Conservation (phyloP, 2,113 vertebrate genomes). For the Polypterus senegalus region DNA sequence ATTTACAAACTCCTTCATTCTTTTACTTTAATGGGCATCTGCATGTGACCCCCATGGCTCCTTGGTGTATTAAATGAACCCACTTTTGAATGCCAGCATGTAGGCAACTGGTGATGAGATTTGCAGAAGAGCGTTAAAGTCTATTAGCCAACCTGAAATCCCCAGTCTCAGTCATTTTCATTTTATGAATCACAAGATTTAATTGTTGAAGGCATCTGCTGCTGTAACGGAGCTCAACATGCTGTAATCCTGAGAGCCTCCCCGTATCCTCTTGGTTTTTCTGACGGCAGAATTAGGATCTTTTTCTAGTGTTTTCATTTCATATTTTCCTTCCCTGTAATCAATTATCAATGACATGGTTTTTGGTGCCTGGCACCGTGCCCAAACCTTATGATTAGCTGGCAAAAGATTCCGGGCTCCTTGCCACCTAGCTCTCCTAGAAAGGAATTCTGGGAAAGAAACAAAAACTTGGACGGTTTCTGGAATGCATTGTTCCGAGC, state of each 20-base stretch:
- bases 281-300: background rate
- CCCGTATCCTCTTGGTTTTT: background rate
- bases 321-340: constrained; percentile 16
- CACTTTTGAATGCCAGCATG: background rate
- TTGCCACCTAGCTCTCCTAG: constrained; percentile 34
- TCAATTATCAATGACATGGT: constrained; percentile 29
- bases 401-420: constrained; percentile 28
- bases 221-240: background rate
- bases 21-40: background rate
- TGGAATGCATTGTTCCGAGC: constrained; percentile 28
- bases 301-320: background rate
- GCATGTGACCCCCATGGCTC: constrained; percentile 8
- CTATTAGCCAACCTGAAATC: background rate
- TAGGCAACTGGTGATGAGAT: background rate
- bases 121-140: background rate
- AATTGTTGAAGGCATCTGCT: constrained; percentile 10
- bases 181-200: background rate
- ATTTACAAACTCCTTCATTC: background rate
- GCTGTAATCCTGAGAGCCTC: constrained; percentile 1
- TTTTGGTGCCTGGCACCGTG: constrained; percentile 31
- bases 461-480: constrained; percentile 35
- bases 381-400: constrained; percentile 33
- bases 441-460: constrained; percentile 31
- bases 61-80: background rate
- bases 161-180: background rate